These are phyloP conservation scores for Phoenoteleia sp. DNA, from an alignment of 2,888 invertebrate species.

Conservation along the genomic window DNA sequence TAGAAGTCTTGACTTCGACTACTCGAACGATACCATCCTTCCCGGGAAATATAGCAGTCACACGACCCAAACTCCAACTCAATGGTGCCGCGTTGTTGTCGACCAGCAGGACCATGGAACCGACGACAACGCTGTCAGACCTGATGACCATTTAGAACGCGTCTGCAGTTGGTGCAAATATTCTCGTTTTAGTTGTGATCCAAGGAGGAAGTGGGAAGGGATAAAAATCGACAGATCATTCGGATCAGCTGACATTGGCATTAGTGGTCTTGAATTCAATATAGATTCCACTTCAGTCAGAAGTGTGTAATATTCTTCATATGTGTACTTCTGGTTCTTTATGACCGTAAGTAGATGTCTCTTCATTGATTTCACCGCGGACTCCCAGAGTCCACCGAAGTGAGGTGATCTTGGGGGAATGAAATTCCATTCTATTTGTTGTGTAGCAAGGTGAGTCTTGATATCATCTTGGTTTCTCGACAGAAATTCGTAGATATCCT, in stretches of 20 bases:
- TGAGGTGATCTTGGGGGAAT: constrained; percentile 5
- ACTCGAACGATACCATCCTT: constrained; percentile 1
- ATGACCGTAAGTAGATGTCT: constrained; percentile 52
- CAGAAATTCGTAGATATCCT: constrained; percentile 51
- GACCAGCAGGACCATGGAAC: constrained; percentile 9
- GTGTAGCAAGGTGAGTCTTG: not conserved
- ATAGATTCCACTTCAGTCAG: constrained; percentile 19
- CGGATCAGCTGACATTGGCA: constrained; percentile 1
- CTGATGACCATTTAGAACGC: constrained; percentile 62
- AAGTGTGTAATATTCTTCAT: constrained; percentile 23
- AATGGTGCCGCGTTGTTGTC: constrained; percentile 1
- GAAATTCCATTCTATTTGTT: constrained; percentile 11
- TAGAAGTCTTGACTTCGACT: not conserved
- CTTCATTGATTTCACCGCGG: constrained; percentile 6
- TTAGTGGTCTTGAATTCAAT: constrained; percentile 25
- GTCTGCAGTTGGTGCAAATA: constrained; percentile 69
- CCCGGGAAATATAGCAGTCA: not conserved
- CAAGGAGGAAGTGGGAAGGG: constrained; percentile 13
- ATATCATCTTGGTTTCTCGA: not conserved
- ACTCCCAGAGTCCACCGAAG: constrained; percentile 32
- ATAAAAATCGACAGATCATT: constrained; percentile 11
- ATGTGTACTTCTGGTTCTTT: constrained; percentile 51
- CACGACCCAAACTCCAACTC: constrained; percentile 6
- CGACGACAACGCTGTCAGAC: not conserved
- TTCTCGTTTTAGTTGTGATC: constrained; percentile 27